Evolutionary conservation across 2,113 vertebrate genomes (phyloP).

Genomic region (Podilymbus podiceps): DNA sequence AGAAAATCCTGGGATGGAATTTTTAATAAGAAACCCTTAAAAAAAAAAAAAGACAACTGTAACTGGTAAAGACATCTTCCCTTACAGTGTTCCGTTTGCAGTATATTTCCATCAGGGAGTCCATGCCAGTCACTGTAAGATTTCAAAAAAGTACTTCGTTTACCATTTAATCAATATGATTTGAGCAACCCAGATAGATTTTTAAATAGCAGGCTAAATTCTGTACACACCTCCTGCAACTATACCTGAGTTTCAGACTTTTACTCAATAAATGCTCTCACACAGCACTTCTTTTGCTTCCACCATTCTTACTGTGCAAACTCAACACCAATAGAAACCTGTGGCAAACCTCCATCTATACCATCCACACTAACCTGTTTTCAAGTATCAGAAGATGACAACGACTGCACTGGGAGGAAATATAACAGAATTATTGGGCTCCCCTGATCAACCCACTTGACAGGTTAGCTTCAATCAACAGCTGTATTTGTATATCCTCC

Average conservation of each 20-base stretch:
- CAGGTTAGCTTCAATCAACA: not conserved
- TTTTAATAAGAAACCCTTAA: slow-evolving; percentile 52
- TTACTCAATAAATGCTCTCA: not conserved
- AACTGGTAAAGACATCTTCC: slow-evolving; percentile 12
- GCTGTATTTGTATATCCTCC: not conserved
- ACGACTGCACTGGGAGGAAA: not conserved
- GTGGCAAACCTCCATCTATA: not conserved
- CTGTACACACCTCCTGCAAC: not conserved
- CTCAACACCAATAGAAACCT: not conserved
- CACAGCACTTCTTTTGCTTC: not conserved
- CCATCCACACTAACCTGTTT: not conserved
- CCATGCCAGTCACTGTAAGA: not conserved
- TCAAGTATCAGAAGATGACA: not conserved
- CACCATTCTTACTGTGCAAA: not conserved
- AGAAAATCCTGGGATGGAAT: slow-evolving; percentile 21
- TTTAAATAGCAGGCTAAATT: not conserved
- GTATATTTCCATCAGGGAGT: slow-evolving; percentile 31
- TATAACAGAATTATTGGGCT: not conserved
- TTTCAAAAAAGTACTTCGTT: slow-evolving; percentile 15
- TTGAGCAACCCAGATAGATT: not conserved
- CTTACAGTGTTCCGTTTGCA: not conserved
- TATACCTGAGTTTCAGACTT: not conserved
- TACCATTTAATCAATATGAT: slow-evolving; percentile 44
- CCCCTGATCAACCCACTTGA: not conserved
- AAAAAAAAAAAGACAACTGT: not conserved